Conservation (phyloP, 2,888 invertebrate species). For the Napeogenes inachia region DNA sequence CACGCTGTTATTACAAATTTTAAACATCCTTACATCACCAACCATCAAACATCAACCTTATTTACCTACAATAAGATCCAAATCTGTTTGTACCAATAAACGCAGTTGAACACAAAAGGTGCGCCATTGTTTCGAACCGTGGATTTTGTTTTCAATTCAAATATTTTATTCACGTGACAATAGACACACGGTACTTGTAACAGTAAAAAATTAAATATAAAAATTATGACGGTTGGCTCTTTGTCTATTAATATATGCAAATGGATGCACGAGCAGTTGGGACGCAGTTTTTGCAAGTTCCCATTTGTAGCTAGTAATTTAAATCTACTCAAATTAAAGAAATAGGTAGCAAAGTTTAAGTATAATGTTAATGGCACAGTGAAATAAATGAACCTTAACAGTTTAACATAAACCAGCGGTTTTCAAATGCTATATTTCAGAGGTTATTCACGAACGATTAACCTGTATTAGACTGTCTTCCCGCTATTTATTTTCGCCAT, state of each 20-base stretch:
- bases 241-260: conserved; percentile 71
- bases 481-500: conserved; percentile 30
- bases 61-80: fast-evolving
- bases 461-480: conserved; percentile 44
- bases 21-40: conserved; percentile 28
- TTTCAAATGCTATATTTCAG: conserved; percentile 44
- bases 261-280: conserved; percentile 31
- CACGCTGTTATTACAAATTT: conserved; percentile 53
- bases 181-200: conserved; percentile 69
- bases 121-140: conserved; percentile 67
- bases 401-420: conserved; percentile 6
- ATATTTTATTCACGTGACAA: conserved; percentile 73
- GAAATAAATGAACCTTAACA: background rate
- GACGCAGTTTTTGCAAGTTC: no score
- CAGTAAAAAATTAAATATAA: conserved; percentile 75
- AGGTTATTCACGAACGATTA: conserved; percentile 58
- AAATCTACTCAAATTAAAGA: no score
- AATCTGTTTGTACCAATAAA: conserved; percentile 37
- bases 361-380: background rate
- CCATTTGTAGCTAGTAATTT: no score
- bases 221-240: conserved; percentile 71
- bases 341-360: no score
- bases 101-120: conserved; percentile 51
- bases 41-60: conserved; percentile 27
- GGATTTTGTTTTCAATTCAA: conserved; percentile 74